These are phyloP conservation scores for Meriones psammophilus DNA, from an alignment of 2,797 vertebrate species.

Conservation along the genomic window DNA sequence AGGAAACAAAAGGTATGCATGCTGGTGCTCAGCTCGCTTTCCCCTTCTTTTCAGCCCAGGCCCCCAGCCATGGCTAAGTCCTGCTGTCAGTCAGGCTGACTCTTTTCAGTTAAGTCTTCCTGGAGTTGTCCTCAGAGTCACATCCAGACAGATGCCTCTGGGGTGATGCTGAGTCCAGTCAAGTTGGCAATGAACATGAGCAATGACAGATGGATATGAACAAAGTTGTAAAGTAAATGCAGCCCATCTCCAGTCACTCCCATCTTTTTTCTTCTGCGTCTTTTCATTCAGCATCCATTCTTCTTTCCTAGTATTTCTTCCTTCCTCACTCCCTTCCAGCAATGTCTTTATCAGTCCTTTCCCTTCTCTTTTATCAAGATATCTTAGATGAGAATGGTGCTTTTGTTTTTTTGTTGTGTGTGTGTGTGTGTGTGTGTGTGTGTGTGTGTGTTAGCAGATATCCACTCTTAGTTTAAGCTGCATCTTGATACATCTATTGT, in stretches of 20 bases:
- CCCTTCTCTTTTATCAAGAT: background rate
- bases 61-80: background rate
- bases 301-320: background rate
- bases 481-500: background rate
- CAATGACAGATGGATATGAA: no score
- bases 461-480: slow-evolving; percentile 4
- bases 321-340: background rate
- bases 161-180: background rate
- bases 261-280: background rate
- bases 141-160: background rate
- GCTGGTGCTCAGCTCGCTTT: background rate
- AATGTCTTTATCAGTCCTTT: background rate
- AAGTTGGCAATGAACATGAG: no score
- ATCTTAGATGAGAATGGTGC: background rate
- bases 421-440: no score
- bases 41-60: background rate
- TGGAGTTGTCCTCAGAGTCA: background rate
- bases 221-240: background rate
- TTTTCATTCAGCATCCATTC: background rate
- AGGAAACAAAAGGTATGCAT: no score
- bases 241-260: background rate
- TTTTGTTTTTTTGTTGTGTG: background rate
- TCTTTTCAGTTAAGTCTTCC: background rate
- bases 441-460: background rate
- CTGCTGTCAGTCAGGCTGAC: background rate